A percentile compares a stretch with the other conserved stretches of the same genome.
Evolutionary conservation across 2,113 vertebrate species (phyloP).

Genomic region (Nettapus auritus): DNA sequence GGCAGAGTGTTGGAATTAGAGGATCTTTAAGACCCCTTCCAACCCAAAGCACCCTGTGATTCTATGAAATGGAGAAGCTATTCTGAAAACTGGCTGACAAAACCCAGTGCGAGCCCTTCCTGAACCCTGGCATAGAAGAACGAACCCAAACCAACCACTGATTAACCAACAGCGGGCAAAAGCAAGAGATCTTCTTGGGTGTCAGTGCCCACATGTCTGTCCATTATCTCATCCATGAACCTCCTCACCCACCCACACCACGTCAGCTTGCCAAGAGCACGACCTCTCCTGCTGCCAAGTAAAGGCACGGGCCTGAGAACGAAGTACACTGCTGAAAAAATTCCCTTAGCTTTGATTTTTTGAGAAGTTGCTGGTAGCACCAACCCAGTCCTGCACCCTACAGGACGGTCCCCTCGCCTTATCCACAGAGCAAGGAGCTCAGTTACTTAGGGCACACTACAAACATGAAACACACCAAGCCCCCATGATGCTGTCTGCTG

Average conservation of each 20-base stretch:
- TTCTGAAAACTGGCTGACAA: not conserved
- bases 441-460: not conserved
- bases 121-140: not conserved
- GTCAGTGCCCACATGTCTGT: not conserved
- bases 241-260: not conserved
- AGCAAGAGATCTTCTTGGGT: not conserved
- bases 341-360: not conserved
- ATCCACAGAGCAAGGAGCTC: accelerated
- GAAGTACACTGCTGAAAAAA: not conserved
- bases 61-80: not conserved
- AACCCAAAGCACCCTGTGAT: not conserved
- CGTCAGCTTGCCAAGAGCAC: accelerated
- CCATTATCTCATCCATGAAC: not conserved
- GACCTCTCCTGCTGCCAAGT: not conserved
- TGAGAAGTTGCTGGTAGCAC: not conserved
- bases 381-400: not conserved
- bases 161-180: not conserved
- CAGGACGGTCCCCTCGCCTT: not conserved
- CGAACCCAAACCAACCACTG: not conserved
- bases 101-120: not conserved
- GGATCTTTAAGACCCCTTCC: not conserved
- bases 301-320: not conserved
- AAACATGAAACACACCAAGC: not conserved
- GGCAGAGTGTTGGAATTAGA: not conserved
- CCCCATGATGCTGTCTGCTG: not conserved